These are phyloP conservation scores for Subacronicta megacephala DNA, from an alignment of 2,888 invertebrate species.

Conservation along the genomic window DNA sequence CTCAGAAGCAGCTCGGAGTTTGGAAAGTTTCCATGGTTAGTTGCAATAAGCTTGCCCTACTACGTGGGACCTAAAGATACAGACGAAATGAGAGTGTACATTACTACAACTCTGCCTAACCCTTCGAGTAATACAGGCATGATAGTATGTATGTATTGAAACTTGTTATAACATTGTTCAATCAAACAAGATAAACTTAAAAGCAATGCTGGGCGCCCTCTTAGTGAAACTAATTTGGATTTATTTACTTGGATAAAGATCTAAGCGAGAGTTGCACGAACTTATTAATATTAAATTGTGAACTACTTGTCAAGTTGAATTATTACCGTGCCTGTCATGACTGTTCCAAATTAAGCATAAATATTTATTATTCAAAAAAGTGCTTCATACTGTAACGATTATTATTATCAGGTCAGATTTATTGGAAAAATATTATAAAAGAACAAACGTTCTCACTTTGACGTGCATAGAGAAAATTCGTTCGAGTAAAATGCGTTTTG, in stretches of 20 bases:
- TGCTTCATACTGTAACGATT: constrained; percentile 6
- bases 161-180: constrained; percentile 25
- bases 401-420: not conserved
- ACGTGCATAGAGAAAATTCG: constrained; percentile 14
- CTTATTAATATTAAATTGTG: too few relatives aligned
- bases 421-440: constrained; percentile 2
- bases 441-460: constrained; percentile 1
- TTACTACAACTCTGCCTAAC: too few relatives aligned
- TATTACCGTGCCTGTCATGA: not conserved
- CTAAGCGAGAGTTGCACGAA: not conserved
- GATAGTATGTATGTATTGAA: constrained; percentile 12
- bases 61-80: too few relatives aligned
- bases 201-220: not conserved
- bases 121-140: too few relatives aligned
- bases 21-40: too few relatives aligned
- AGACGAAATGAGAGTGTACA: too few relatives aligned
- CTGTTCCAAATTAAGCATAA: not conserved
- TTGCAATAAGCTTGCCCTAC: too few relatives aligned
- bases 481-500: constrained; percentile 13
- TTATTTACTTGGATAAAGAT: not conserved
- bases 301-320: not conserved
- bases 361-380: not conserved
- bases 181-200: not conserved
- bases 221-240: not conserved
- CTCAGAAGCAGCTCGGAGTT: too few relatives aligned